Evolutionary conservation across 1,140 invertebrate genomes (phyloP), one percentile per base, ranked within the genome.

Genomic region (Drosophila aff.): DNA sequence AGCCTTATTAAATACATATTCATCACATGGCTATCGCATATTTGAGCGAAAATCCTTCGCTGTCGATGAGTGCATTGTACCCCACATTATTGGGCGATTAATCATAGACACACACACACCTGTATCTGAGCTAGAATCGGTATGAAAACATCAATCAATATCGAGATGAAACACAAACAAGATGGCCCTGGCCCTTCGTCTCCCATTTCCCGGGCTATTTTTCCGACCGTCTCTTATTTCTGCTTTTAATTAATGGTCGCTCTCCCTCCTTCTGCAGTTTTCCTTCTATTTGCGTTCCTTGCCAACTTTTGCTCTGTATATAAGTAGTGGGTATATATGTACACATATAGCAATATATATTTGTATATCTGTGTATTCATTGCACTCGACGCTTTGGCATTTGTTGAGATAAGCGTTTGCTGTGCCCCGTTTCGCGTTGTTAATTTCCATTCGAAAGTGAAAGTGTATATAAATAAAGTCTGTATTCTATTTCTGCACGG

Each of bases 111-210:
- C 40, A 38, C 47, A 71, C 40, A 46, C 47, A 71, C 64, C 67
- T 71, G 67, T 55, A 69, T 44, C 33, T 23, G 8, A 44, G 31
- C 21, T 28, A 10, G n/a, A 16, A 31, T 40, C 31, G 36, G 16
- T 67, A 55, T 40, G 64, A 46, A 68, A 65, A 68, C 65, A 68
- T 68, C 65, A 65, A 68, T 68, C 65, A 65, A 65, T 68, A 68
- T 65, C 16, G 60, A 50, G 65, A 68, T 16, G 65, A 68, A 68
- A 65, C 65, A 68, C 44, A 68, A 65, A 41, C 43, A 68, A 67
- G 44, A 26, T 23, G 65, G 18, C 11, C 8, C 26, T 53, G 47
- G 16, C 13, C 23, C 47, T 38, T 23, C 33, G 13, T 9, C 46
- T 1, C 13, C 21, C 63, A 26, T 40, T 28, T 13, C n/a, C 13